Evolutionary conservation across 2,888 invertebrate species (phyloP).

Genomic region (Stomorhina lunata): DNA sequence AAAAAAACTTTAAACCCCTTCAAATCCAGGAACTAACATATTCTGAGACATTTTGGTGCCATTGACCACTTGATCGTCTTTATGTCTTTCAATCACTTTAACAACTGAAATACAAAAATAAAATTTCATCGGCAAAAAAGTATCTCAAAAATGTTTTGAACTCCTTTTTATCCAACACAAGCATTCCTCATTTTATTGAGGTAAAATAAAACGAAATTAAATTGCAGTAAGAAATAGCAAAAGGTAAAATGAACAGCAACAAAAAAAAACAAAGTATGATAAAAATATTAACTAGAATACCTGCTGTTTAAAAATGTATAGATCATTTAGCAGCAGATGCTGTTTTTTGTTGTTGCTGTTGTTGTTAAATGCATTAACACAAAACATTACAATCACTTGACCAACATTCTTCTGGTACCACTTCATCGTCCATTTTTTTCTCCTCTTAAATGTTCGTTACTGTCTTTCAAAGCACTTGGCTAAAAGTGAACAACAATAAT

Average conservation of each 20-base stretch:
- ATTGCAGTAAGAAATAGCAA: slow-evolving; percentile 1
- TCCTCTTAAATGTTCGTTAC: neutral
- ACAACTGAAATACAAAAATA: neutral
- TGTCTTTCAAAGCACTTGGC: slow-evolving; percentile 26
- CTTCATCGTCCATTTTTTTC: neutral
- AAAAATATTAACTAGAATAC: slow-evolving; percentile 61
- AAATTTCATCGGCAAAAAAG: neutral
- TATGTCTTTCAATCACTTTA: slow-evolving; percentile 3
- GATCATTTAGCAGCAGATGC: slow-evolving; percentile 65
- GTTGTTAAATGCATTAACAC: slow-evolving; percentile 62
- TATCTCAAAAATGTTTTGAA: slow-evolving; percentile 17
- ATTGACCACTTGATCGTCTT: slow-evolving; percentile 45
- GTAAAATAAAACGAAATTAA: slow-evolving; percentile 3
- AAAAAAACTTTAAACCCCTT: too few relatives aligned
- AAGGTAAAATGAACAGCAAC: too few relatives aligned
- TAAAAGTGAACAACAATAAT: too few relatives aligned
- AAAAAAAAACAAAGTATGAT: slow-evolving; percentile 1
- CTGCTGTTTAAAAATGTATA: slow-evolving; percentile 63
- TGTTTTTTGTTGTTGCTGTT: slow-evolving; percentile 33
- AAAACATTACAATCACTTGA: slow-evolving; percentile 60
- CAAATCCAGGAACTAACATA: too few relatives aligned
- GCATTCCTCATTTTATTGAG: slow-evolving; percentile 11
- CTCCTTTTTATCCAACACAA: slow-evolving; percentile 11
- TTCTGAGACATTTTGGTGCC: slow-evolving; percentile 50
- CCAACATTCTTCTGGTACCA: slow-evolving; percentile 52